Evolutionary conservation across 2,888 invertebrate species (phyloP).

Genomic region (Heterodera filipjevi): DNA sequence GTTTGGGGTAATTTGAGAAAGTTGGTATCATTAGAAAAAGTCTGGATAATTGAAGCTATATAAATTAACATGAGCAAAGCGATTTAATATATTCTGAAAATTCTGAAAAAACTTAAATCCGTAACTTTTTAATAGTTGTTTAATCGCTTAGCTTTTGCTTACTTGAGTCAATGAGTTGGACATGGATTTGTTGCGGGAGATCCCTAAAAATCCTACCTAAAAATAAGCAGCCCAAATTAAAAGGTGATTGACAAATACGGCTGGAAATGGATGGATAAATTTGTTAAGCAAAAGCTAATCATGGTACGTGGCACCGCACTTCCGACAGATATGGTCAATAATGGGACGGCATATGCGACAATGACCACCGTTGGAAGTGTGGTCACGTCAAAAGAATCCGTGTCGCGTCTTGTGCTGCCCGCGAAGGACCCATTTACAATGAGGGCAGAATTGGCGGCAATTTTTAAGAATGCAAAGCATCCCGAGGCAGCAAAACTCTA

Average conservation of each 20-base stretch:
- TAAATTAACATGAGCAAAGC: too few relatives aligned
- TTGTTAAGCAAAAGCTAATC: not conserved
- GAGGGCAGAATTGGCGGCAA: slow-evolving; percentile 2
- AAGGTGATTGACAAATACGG: slow-evolving; percentile 6
- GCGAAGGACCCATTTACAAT: not conserved
- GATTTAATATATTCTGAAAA: too few relatives aligned
- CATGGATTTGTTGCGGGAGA: not conserved
- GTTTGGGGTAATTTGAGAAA: too few relatives aligned
- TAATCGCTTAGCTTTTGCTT: too few relatives aligned
- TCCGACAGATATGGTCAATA: not conserved
- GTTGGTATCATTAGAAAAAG: not conserved
- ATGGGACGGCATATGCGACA: not conserved
- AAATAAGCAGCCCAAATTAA: not conserved
- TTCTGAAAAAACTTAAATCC: too few relatives aligned
- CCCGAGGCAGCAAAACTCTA: slow-evolving; percentile 8
- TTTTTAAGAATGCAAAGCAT: not conserved
- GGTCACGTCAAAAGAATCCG: not conserved
- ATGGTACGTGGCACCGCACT: not conserved
- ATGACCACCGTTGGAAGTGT: not conserved
- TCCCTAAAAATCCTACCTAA: not conserved
- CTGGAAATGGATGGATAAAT: not conserved
- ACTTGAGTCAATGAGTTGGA: not conserved
- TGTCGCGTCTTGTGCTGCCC: not conserved
- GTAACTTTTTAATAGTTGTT: too few relatives aligned
- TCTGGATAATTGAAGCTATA: not conserved